Conservation (phyloP, 2,797 vertebrate genomes). For the Brachyalestes nurse region DNA sequence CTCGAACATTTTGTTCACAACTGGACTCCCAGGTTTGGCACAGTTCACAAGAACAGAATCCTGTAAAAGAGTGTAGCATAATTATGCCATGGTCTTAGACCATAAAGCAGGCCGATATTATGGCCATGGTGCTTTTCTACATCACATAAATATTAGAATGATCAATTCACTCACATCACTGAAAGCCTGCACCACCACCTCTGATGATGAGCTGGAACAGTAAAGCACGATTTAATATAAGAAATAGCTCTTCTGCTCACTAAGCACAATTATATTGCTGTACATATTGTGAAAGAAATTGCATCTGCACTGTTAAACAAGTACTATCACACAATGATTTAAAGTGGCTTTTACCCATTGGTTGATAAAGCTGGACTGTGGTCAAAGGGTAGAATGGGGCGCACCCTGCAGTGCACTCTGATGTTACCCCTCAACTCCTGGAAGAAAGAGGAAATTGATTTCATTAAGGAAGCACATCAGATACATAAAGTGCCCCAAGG, state of each 20-base stretch:
- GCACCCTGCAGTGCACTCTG: slow-evolving; percentile 84
- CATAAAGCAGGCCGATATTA: background rate
- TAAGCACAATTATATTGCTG: background rate
- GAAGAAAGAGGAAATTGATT: background rate
- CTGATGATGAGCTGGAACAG: slow-evolving; percentile 67
- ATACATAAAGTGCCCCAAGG: too few species aligned
- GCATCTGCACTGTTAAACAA: background rate
- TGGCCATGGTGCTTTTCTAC: background rate
- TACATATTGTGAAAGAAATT: background rate
- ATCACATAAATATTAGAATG: slow-evolving; percentile 14
- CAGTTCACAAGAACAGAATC: slow-evolving; percentile 84
- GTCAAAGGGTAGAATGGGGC: slow-evolving; percentile 80
- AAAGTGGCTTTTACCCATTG: slow-evolving; percentile 66
- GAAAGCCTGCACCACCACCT: slow-evolving; percentile 73
- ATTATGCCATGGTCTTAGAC: background rate
- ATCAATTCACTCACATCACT: slow-evolving; percentile 81
- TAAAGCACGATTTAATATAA: slow-evolving; percentile 20
- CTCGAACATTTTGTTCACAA: slow-evolving; percentile 79
- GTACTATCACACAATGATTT: background rate
- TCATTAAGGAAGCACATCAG: background rate
- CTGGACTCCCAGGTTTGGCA: slow-evolving; percentile 71
- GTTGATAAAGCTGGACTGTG: slow-evolving; percentile 32
- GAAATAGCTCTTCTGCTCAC: background rate
- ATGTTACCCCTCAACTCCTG: slow-evolving; percentile 88
- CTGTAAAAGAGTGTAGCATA: slow-evolving; percentile 63